A percentile compares a stretch with the other conserved stretches of the same genome.
Evolutionary conservation across 2,888 invertebrate species (phyloP).

Genomic region (Drosophila nr. medialis): DNA sequence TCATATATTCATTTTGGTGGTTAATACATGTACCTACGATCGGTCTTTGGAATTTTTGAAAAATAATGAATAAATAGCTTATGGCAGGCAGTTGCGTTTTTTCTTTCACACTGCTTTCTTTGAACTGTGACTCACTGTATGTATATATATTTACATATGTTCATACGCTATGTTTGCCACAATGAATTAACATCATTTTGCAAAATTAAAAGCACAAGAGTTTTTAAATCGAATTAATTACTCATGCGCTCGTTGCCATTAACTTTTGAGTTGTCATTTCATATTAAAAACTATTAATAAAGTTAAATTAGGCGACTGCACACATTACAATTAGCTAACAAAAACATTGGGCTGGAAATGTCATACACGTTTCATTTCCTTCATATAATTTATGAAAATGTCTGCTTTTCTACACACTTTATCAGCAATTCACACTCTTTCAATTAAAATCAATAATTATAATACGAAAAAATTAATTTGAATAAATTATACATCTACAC

Average conservation of each 20-base stretch:
- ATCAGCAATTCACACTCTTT: neutral
- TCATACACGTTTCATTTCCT: neutral
- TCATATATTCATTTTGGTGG: too few species aligned
- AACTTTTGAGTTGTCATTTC: slow-evolving; percentile 25
- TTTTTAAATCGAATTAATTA: slow-evolving; percentile 28
- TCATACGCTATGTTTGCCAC: neutral
- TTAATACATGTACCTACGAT: too few species aligned
- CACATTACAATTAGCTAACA: neutral
- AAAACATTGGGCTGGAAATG: neutral
- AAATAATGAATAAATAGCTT: too few species aligned
- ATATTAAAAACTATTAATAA: slow-evolving; percentile 9
- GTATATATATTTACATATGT: neutral
- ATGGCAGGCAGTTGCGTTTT: too few species aligned
- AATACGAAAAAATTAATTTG: neutral
- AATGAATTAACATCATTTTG: slow-evolving; percentile 4
- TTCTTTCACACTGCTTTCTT: too few species aligned
- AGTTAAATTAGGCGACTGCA: slow-evolving; percentile 7
- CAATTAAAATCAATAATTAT: slow-evolving; percentile 4
- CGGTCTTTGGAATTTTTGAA: too few species aligned
- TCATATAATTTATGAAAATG: neutral
- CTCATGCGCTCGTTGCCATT: slow-evolving; percentile 13
- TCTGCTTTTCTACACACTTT: neutral
- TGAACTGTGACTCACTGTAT: too few species aligned
- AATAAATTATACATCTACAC: neutral
- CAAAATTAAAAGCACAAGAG: neutral